phyloP scores from a whole-genome alignment of 2,797 vertebrate genomes.

The Anguilla pacifica region DNA sequence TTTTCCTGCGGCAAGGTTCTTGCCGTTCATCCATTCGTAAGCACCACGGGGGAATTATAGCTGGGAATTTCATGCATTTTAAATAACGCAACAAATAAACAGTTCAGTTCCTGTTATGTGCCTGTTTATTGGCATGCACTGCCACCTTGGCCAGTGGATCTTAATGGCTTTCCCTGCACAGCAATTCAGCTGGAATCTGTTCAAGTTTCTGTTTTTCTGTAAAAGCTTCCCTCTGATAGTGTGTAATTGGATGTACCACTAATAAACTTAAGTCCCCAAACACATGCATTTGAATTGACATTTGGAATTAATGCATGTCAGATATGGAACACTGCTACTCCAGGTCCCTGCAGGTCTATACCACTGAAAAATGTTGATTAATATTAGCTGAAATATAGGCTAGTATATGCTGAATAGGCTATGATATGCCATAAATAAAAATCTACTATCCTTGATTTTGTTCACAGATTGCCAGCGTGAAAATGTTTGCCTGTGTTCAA shows the following conservation, averaged over 20 bases:
- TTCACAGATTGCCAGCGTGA: neutral
- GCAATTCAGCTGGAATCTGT: neutral
- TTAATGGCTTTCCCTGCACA: neutral
- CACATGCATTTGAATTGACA: neutral
- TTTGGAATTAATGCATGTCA: neutral
- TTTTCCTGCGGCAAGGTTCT: neutral
- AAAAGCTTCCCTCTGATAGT: neutral
- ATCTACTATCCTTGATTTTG: neutral
- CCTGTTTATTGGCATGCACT: neutral
- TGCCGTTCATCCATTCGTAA: neutral
- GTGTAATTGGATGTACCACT: neutral
- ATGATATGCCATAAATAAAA: neutral
- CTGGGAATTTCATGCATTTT: neutral
- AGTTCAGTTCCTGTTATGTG: neutral
- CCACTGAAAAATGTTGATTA: neutral
- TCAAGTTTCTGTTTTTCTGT: neutral
- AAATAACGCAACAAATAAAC: neutral
- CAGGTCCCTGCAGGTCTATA: neutral
- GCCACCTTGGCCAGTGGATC: neutral
- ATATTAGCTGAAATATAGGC: neutral
- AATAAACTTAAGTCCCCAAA: neutral
- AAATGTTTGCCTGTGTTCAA: neutral
- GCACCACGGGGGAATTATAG: neutral
- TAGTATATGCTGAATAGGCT: neutral
- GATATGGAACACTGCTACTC: neutral